Conservation (phyloP, 2,888 invertebrate species). For the Venustoraphidia nigricollis region DNA sequence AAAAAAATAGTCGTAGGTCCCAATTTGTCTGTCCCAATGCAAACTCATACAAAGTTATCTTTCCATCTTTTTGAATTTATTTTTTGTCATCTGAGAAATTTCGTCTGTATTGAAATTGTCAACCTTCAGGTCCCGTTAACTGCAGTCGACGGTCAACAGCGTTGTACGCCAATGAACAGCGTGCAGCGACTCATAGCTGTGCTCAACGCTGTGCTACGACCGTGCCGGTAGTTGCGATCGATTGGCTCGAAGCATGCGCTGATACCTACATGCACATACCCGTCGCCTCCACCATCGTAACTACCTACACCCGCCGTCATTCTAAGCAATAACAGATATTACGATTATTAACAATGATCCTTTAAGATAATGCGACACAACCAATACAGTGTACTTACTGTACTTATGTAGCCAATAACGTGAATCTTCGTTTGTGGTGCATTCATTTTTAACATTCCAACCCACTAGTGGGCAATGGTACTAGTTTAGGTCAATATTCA, state of each 20-base stretch:
- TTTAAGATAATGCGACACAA: no score
- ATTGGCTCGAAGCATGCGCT: constrained; percentile 14
- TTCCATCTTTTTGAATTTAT: not conserved
- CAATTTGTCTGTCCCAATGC: no score
- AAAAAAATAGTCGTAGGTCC: no score
- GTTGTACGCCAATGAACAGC: constrained; percentile 15
- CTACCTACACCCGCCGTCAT: constrained; percentile 18
- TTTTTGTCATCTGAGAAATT: constrained; percentile 1
- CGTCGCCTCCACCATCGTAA: constrained; percentile 21
- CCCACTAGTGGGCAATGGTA: no score
- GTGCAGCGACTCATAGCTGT: constrained; percentile 20
- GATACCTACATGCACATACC: constrained; percentile 19
- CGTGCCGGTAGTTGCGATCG: constrained; percentile 31
- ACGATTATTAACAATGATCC: no score
- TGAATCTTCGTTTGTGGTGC: no score
- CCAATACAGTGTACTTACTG: no score
- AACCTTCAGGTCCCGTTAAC: not conserved
- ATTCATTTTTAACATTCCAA: no score
- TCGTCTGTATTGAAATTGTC: constrained; percentile 2
- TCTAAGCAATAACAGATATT: no score
- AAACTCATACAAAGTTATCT: no score
- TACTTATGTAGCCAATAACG: no score
- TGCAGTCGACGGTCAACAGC: not conserved
- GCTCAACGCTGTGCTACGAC: not conserved
- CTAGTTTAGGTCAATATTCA: no score